phyloP scores from a whole-genome alignment of 30 jellyfish, hydroid and myxozoan species.

The Catostylus mosaicus region DNA sequence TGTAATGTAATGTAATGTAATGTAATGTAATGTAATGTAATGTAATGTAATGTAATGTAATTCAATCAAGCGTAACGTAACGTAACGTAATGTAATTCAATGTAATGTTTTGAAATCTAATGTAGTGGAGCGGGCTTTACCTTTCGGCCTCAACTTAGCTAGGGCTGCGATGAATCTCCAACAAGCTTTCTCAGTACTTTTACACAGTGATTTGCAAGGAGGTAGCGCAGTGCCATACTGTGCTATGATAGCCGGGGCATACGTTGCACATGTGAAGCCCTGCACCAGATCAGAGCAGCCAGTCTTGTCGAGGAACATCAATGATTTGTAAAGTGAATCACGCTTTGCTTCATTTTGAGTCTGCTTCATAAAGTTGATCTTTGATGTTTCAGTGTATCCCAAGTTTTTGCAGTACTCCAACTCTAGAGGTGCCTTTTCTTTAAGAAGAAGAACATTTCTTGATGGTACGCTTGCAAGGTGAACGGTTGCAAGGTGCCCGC shows the following conservation, averaged over 20 bases:
- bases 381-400: constrained; percentile 1
- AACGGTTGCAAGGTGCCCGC: too few relatives aligned
- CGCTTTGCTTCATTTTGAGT: background rate
- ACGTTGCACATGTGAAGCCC: constrained; percentile 4
- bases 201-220: constrained; percentile 4
- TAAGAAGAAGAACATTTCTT: background rate
- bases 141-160: background rate
- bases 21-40: too few relatives aligned
- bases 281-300: background rate
- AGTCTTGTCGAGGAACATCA: background rate
- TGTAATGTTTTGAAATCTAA: too few relatives aligned
- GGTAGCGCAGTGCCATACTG: constrained; percentile 2
- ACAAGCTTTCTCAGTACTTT: background rate
- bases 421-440: background rate
- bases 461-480: too few relatives aligned
- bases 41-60: too few relatives aligned
- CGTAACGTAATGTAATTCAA: too few relatives aligned
- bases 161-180: background rate
- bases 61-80: too few relatives aligned
- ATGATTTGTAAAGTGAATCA: background rate
- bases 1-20: too few relatives aligned
- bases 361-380: too few relatives aligned
- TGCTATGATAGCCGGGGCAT: background rate
- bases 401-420: background rate
- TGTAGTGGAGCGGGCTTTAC: background rate